A percentile compares a stretch with the other conserved stretches of the same genome.
phyloP scores from a whole-genome alignment of 2,888 invertebrate genomes.

The Drosophila macrothrix region DNA sequence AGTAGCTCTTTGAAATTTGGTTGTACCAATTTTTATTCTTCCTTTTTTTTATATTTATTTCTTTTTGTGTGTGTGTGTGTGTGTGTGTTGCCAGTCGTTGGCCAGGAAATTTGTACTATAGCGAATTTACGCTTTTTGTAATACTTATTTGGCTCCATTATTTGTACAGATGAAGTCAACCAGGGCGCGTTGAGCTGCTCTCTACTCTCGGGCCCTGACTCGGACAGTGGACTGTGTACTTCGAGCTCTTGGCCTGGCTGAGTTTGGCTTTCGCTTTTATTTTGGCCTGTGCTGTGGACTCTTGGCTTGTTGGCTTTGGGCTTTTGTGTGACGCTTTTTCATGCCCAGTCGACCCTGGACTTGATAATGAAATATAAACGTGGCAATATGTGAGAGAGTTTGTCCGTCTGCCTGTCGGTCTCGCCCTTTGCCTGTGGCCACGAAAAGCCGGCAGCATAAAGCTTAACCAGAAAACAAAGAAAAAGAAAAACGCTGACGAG shows the following conservation, averaged over 20 bases:
- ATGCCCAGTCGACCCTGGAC: conserved; percentile 56
- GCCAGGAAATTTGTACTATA: conserved; percentile 69
- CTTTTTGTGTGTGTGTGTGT: not conserved
- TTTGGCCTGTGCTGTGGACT: conserved; percentile 33
- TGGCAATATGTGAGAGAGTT: conserved; percentile 50
- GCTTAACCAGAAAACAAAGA: conserved; percentile 46
- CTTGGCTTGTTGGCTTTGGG: conserved; percentile 52
- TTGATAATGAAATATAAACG: conserved; percentile 77
- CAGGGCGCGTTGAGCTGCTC: conserved; percentile 48
- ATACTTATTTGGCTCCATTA: conserved; percentile 76
- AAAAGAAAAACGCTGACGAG: conserved; percentile 25
- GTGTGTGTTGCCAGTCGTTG: conserved; percentile 14
- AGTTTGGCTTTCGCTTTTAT: conserved; percentile 33
- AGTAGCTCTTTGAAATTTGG: conserved; percentile 47
- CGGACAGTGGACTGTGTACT: conserved; percentile 2
- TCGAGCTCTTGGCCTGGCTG: conserved; percentile 19
- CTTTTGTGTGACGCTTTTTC: conserved; percentile 67
- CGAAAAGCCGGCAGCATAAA: conserved; percentile 48
- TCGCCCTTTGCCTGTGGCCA: not conserved
- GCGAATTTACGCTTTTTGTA: conserved; percentile 75
- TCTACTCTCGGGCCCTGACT: not conserved
- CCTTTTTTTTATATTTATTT: conserved; percentile 3
- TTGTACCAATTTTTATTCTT: conserved; percentile 27
- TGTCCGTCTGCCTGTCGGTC: conserved; percentile 12
- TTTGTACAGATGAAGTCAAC: conserved; percentile 66